Conservation (phyloP, 2,113 vertebrate genomes). For the zebrafish (Danio rerio) region DNA sequence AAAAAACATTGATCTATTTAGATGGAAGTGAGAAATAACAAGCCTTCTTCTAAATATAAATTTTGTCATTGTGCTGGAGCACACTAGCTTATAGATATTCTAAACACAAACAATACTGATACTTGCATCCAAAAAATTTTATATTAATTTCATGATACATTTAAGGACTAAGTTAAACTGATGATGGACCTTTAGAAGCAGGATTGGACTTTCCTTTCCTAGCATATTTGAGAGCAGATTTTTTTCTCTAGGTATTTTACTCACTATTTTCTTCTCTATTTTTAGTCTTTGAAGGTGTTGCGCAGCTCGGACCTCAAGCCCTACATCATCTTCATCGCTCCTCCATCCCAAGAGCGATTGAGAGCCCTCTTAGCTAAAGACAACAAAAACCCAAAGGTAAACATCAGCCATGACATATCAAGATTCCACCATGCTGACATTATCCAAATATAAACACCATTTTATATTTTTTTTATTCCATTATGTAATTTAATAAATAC, state of each 20-base stretch:
- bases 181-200: not conserved
- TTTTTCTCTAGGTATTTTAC: not conserved
- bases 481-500: too few species aligned
- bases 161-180: too few species aligned
- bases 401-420: not conserved
- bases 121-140: too few species aligned
- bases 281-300: constrained; percentile 91
- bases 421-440: not conserved
- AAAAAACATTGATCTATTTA: too few species aligned
- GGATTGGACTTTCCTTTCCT: not conserved
- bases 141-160: too few species aligned
- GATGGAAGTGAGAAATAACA: too few species aligned
- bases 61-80: too few species aligned
- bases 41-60: too few species aligned
- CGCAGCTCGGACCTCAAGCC: constrained; percentile 96
- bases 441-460: too few species aligned
- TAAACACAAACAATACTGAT: too few species aligned
- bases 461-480: too few species aligned
- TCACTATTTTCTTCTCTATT: constrained; percentile 39
- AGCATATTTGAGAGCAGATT: not conserved
- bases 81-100: too few species aligned
- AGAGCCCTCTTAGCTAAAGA: constrained; percentile 93
- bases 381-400: constrained; percentile 95
- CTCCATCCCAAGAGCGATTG: constrained; percentile 94
- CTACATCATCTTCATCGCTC: constrained; percentile 98